Base-by-base conservation (phyloP, 1,140 invertebrate species). In the Ceratosolen fusciceps region DNA sequence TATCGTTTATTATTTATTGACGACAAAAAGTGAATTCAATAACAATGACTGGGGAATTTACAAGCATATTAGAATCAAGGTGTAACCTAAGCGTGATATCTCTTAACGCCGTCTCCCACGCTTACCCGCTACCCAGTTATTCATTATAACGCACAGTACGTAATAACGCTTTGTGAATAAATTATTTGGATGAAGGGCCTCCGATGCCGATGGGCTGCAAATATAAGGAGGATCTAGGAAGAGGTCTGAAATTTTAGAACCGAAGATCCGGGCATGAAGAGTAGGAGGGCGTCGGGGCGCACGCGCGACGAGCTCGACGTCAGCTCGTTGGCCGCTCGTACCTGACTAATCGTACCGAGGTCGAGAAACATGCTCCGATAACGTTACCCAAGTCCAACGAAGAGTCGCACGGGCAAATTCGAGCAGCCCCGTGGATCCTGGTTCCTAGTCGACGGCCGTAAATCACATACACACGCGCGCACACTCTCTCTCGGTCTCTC, bases 281-380 rank as follows among this genome's bases (percentile, higher is more conserved):
- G 0, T 8, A 65, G 21, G 1, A 12, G 16, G 9, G 16, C 21
- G 4, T 14, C 16, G 16, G 12, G 8, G 34, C 60, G 34, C 60
- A 16, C n/a, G 60, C 60, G 60, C 21, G 7, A 52, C 5, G 2
- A 62, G 29, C 29, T 62, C 16, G 10, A 26, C 3, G 29, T 26
- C 1, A 34, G 31, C 60, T 31, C 3, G n/a, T n/a, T n/a, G n/a
- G n/a, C n/a, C 12, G 58, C 58, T 60, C 16, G 31, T 65, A 65
- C 60, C 60, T 65, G 60, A 65, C 37, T 65, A 65, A 65, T 37
- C 60, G 31, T 12, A 37, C 16, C 60, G 34, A 65, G 60, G 37
- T 37, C 21, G 60, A 19, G 31, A 10, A 62, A 34, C 31, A 14
- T 65, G n/a, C 19, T 37, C 37, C 31, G 34, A 65, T 65, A 65